Percentiles rank a stretch among this genome's conserved stretches.
These are phyloP conservation scores for Pectinophora gossypiella DNA, from an alignment of 1,140 invertebrate genomes.

Conservation along the genomic window DNA sequence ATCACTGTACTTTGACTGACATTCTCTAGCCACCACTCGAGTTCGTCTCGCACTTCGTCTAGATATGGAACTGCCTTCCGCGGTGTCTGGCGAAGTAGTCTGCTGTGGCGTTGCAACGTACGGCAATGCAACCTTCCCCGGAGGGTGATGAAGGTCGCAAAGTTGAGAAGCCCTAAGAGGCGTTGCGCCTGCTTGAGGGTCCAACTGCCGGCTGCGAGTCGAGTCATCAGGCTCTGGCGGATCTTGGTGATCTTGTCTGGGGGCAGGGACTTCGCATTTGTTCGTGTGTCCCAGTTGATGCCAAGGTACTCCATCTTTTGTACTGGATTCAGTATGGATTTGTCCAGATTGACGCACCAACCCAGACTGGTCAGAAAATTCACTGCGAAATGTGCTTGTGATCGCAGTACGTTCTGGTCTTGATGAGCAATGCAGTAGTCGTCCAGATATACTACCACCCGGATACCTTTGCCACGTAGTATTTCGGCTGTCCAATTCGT, in stretches of 20 bases:
- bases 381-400: neutral
- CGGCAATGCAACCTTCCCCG: constrained; percentile 50
- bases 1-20: neutral
- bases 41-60: neutral
- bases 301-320: neutral
- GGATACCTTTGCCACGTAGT: neutral
- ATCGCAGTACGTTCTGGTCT: neutral
- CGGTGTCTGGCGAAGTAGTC: constrained; percentile 12
- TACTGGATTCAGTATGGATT: neutral
- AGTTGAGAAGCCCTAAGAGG: constrained; percentile 30
- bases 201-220: neutral
- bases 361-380: neutral
- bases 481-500: constrained; percentile 23
- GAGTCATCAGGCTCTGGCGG: neutral
- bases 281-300: neutral
- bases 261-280: neutral
- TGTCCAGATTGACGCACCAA: neutral
- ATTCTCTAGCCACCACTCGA: neutral
- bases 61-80: constrained; percentile 5
- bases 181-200: neutral
- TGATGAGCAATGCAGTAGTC: neutral
- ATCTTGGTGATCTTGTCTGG: neutral
- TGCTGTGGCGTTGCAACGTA: constrained; percentile 25
- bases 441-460: neutral
- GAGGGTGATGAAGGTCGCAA: constrained; percentile 72